A percentile compares a stretch with the other conserved stretches of the same genome.
Evolutionary conservation across 1,140 invertebrate genomes (phyloP).

Genomic region (Rhyzopertha dominica): DNA sequence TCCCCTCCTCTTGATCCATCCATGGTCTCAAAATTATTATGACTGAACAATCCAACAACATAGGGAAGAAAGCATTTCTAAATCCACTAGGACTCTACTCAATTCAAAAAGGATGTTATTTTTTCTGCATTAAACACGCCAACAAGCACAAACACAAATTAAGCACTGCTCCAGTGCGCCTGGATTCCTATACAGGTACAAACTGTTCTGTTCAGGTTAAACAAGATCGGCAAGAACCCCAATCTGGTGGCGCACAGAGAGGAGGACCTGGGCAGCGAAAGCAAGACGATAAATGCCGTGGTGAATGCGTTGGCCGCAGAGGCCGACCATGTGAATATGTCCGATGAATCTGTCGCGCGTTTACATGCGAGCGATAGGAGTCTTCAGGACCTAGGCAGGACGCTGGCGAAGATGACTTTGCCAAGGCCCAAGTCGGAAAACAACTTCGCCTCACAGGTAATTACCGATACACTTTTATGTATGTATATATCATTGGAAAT

Average conservation of each 20-base stretch:
- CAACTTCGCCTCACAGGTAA: conserved; percentile 69
- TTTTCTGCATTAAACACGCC: too few relatives aligned
- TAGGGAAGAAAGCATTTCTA: too few relatives aligned
- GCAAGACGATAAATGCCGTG: conserved; percentile 85
- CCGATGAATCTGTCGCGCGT: conserved; percentile 66
- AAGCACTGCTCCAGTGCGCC: too few relatives aligned
- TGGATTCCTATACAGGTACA: conserved; percentile 15
- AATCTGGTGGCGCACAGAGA: conserved; percentile 90
- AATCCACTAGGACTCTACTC: too few relatives aligned
- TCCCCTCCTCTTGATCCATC: too few relatives aligned
- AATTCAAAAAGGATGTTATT: too few relatives aligned
- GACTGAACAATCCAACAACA: too few relatives aligned
- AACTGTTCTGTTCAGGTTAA: conserved; percentile 59
- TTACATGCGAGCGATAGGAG: conserved; percentile 57
- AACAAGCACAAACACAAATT: too few relatives aligned
- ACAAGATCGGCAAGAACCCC: conserved; percentile 98
- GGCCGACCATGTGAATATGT: conserved; percentile 73
- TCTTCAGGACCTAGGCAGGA: conserved; percentile 61
- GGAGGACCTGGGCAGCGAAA: conserved; percentile 80
- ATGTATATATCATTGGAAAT: too few relatives aligned
- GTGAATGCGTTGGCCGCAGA: conserved; percentile 85
- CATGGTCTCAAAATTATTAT: too few relatives aligned
- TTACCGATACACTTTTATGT: conserved; percentile 39
- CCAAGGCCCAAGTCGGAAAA: conserved; percentile 79
- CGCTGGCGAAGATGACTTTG: conserved; percentile 54